These are phyloP conservation scores for Microctonus aethiopoides DNA, from an alignment of 2,888 invertebrate species.

Conservation along the genomic window DNA sequence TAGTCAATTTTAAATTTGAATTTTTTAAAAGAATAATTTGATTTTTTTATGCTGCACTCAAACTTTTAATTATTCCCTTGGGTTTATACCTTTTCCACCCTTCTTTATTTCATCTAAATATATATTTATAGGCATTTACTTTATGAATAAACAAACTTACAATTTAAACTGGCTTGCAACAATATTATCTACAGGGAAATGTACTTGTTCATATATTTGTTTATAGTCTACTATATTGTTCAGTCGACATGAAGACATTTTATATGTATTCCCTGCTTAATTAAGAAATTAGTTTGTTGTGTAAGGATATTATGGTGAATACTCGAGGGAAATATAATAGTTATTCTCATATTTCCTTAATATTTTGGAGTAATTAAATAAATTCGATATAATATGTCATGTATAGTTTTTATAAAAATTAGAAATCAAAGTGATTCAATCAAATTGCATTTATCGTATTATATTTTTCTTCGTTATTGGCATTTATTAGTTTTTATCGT, in stretches of 20 bases:
- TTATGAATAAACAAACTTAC: background rate
- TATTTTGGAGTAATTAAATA: background rate
- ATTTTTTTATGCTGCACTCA: too few relatives aligned
- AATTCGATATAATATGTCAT: background rate
- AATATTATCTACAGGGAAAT: slow-evolving; percentile 10
- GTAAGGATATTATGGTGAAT: background rate
- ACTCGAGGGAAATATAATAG: background rate
- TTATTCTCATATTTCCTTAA: background rate
- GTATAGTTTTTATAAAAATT: background rate
- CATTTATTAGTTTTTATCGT: background rate
- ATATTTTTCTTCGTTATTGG: slow-evolving; percentile 8
- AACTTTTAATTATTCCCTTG: too few relatives aligned
- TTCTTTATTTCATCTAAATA: too few relatives aligned
- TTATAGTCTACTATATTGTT: background rate
- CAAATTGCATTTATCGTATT: background rate
- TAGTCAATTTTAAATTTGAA: too few relatives aligned
- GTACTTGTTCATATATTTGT: slow-evolving; percentile 3
- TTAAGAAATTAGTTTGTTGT: slow-evolving; percentile 21
- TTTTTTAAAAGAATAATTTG: too few relatives aligned
- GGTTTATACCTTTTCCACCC: too few relatives aligned
- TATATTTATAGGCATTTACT: background rate
- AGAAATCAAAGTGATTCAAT: background rate
- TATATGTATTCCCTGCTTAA: slow-evolving; percentile 9
- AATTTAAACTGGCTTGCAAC: background rate
- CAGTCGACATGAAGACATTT: slow-evolving; percentile 9